phyloP scores from a whole-genome alignment of 2,113 vertebrate genomes.

The Phoenicopterus ruber region DNA sequence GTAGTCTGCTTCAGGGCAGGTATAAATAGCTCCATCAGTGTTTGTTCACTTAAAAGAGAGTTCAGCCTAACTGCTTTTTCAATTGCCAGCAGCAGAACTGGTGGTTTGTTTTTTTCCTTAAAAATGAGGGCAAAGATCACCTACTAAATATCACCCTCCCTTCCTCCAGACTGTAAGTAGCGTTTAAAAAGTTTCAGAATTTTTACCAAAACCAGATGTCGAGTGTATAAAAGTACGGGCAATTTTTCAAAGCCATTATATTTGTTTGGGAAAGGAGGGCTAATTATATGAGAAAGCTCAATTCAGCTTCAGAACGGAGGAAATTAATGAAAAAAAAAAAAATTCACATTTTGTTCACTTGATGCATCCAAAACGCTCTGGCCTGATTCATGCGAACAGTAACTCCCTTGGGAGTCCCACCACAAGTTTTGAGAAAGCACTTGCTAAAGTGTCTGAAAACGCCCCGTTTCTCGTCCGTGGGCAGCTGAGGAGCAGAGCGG shows the following conservation, averaged over 20 bases:
- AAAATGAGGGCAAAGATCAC: slow-evolving; percentile 11
- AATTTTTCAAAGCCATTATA: background rate
- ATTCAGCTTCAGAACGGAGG: background rate
- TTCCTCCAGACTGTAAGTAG: background rate
- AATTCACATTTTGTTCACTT: background rate
- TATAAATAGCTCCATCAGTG: slow-evolving; percentile 65
- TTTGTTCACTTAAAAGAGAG: slow-evolving; percentile 32
- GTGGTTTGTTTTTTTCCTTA: background rate
- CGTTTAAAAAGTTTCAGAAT: background rate
- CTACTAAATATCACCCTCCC: background rate
- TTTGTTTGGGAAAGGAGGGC: background rate
- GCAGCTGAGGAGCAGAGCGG: background rate
- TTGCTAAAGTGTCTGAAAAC: background rate
- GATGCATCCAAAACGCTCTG: background rate
- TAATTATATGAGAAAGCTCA: background rate
- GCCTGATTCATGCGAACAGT: background rate
- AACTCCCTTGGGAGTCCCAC: background rate
- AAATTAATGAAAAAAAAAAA: background rate
- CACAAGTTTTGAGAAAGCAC: background rate
- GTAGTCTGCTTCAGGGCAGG: slow-evolving; percentile 59
- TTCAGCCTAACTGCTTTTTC: slow-evolving; percentile 30
- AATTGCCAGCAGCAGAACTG: background rate
- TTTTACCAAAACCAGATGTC: slow-evolving; percentile 14
- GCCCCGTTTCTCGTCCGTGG: background rate
- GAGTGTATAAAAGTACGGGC: background rate